A percentile compares a stretch with the other conserved stretches of the same genome.
Evolutionary conservation across 2,888 invertebrate species (phyloP).

Genomic region (Polymixis lichenea): DNA sequence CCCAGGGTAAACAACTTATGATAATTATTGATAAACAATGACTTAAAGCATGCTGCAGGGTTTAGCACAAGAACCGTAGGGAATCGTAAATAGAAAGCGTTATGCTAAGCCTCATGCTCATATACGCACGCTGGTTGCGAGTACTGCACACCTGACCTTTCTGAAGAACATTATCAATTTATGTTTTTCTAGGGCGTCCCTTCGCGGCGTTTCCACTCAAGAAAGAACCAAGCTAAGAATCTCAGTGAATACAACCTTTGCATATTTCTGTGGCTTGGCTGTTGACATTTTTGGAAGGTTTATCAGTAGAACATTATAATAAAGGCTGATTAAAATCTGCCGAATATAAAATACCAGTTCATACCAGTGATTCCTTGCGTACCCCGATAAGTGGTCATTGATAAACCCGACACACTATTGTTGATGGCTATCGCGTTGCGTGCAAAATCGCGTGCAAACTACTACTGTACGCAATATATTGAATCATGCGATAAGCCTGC

Average conservation of each 20-base stretch:
- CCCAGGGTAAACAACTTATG: conserved; percentile 23
- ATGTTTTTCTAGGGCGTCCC: background rate
- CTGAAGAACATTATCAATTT: background rate
- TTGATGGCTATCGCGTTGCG: conserved; percentile 24
- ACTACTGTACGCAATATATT: conserved; percentile 45
- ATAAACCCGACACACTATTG: conserved; percentile 29
- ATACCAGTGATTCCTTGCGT: conserved; percentile 10
- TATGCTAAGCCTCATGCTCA: too few relatives aligned
- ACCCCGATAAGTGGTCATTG: conserved; percentile 41
- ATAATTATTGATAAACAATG: background rate
- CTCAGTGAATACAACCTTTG: background rate
- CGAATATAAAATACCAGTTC: conserved; percentile 32
- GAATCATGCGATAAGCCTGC: conserved; percentile 51
- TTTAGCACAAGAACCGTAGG: too few relatives aligned
- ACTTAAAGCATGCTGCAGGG: too few relatives aligned
- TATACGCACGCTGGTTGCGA: background rate
- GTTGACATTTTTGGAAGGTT: background rate
- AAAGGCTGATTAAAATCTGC: conserved; percentile 26
- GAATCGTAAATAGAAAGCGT: too few relatives aligned
- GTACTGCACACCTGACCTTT: background rate
- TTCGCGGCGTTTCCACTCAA: background rate
- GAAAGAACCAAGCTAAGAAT: background rate
- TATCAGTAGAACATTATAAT: conserved; percentile 19
- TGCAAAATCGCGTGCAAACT: conserved; percentile 44
- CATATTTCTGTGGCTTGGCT: background rate